phyloP scores from a whole-genome alignment of 1,140 invertebrate species.

The Drosophila ironensis region DNA sequence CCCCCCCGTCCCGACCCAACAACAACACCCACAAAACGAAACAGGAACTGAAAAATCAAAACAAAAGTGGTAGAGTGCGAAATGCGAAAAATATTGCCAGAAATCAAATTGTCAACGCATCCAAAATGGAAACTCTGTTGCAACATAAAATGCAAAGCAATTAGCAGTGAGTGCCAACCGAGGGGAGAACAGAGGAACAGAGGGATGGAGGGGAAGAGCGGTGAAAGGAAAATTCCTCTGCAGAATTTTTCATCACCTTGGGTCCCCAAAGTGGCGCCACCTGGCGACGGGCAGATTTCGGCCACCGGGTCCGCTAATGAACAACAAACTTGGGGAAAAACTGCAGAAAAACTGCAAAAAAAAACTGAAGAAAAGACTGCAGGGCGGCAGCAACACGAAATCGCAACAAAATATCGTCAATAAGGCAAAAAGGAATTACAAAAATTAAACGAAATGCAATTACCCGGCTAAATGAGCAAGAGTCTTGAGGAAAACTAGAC shows the following conservation, averaged over 20 bases:
- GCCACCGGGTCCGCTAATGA: slow-evolving; percentile 57
- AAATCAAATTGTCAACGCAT: slow-evolving; percentile 68
- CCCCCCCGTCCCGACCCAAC: not conserved
- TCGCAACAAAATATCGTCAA: slow-evolving; percentile 51
- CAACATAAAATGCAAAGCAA: slow-evolving; percentile 26
- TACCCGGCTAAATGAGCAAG: slow-evolving; percentile 61
- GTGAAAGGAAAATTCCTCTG: slow-evolving; percentile 7
- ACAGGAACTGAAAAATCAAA: not conserved
- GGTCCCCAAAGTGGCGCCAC: slow-evolving; percentile 14
- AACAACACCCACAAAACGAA: not conserved
- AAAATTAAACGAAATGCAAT: slow-evolving; percentile 71
- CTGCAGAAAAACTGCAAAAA: not conserved
- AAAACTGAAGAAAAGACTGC: too few species aligned
- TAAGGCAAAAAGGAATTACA: slow-evolving; percentile 42
- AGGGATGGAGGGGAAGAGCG: not conserved
- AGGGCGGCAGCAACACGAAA: slow-evolving; percentile 19
- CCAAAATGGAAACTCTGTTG: not conserved
- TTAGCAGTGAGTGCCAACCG: slow-evolving; percentile 9
- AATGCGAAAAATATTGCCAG: slow-evolving; percentile 66
- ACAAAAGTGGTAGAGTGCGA: slow-evolving; percentile 15
- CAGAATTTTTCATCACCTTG: slow-evolving; percentile 11
- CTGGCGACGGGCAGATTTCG: slow-evolving; percentile 10
- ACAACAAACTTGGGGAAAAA: slow-evolving; percentile 56
- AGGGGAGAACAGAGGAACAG: too few species aligned
- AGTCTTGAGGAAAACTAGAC: not conserved